Percentiles rank a stretch among this genome's conserved stretches.
Conservation (phyloP, 2,888 invertebrate genomes). For the Patella depressa region DNA sequence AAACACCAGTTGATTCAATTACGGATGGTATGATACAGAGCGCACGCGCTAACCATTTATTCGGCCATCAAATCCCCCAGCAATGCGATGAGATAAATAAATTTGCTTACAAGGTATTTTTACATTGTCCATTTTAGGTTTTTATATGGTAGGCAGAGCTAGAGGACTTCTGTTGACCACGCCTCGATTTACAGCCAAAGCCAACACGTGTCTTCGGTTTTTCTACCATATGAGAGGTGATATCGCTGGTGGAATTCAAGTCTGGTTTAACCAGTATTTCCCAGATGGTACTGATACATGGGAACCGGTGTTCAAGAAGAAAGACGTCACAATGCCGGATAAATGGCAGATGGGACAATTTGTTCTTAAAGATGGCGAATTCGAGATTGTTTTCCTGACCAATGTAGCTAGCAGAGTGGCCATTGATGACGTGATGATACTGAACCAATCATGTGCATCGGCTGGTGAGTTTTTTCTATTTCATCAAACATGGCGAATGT, state of each 20-base stretch:
- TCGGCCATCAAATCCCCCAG: no score
- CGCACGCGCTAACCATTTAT: no score
- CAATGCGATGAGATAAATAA: no score
- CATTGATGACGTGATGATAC: conserved; percentile 55
- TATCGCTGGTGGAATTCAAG: conserved; percentile 38
- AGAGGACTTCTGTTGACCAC: conserved; percentile 38
- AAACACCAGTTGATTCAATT: no score
- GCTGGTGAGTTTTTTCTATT: conserved; percentile 42
- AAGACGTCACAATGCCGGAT: conserved; percentile 35
- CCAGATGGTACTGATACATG: background rate
- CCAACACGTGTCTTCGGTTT: conserved; percentile 58
- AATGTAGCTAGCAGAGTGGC: conserved; percentile 44
- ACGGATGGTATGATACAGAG: no score
- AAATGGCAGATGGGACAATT: conserved; percentile 56
- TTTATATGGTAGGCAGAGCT: conserved; percentile 20
- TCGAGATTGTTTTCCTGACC: conserved; percentile 47
- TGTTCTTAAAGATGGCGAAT: conserved; percentile 45
- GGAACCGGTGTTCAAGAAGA: conserved; percentile 9
- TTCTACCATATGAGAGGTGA: conserved; percentile 55
- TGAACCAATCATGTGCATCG: conserved; percentile 47
- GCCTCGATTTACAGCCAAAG: conserved; percentile 41
- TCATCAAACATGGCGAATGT: background rate
- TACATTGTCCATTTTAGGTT: background rate
- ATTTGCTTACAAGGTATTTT: background rate
- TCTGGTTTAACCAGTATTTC: conserved; percentile 35